Evolutionary conservation across 2,797 vertebrate genomes (phyloP), one percentile per base, ranked within the genome.

Genomic region (Centroberyx gerrardi): DNA sequence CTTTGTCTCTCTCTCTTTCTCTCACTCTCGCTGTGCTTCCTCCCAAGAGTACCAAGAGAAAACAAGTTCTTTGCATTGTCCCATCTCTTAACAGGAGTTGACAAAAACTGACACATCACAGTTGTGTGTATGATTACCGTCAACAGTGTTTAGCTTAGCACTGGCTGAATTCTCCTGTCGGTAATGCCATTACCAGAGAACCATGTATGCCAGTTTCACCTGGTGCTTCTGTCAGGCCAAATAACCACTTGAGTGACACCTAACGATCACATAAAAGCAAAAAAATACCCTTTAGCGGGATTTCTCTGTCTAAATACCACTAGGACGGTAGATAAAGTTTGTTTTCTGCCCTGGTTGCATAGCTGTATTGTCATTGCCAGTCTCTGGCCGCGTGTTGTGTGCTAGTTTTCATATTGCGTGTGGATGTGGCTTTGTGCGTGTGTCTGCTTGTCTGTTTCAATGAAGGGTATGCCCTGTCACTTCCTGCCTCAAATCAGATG

Each of bases 401-500:
- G 61, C 58, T 5, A 33, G 54, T 49, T 65, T 67, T 71, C 52
- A 36, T 60, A 31, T 60, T 48, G 44, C 6, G 33, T 62, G 38
- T 51, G 18, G 18, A 27, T 55, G 28, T 72, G 42, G 46, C 51
- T 76, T 54, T 59, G 14, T 53, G 46, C 28, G 38, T 74, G 60
- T 42, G 40, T 68, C 7, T n/a, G 58, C 62, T 40, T 42, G 42
- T 78, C n/a, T 63, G 9, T 48, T 17, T 59, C 18, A 27, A 60
- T 62, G n/a, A 8, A 42, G 7, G 46, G 49, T 66, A 61, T 74
- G 40, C 29, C 65, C 51, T n/a, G 69, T 72, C 59, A 84, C 73
- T 70, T 82, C 75, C 74, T 78, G 71, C 76, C 67, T 70, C 9
- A 78, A 72, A 74, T 66, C 36, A 56, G 75, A 73, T 81, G 51